Percentiles rank a stretch among this genome's conserved stretches.
phyloP scores from a whole-genome alignment of 2,797 vertebrate genomes.

The Peromyscus melanophrys region DNA sequence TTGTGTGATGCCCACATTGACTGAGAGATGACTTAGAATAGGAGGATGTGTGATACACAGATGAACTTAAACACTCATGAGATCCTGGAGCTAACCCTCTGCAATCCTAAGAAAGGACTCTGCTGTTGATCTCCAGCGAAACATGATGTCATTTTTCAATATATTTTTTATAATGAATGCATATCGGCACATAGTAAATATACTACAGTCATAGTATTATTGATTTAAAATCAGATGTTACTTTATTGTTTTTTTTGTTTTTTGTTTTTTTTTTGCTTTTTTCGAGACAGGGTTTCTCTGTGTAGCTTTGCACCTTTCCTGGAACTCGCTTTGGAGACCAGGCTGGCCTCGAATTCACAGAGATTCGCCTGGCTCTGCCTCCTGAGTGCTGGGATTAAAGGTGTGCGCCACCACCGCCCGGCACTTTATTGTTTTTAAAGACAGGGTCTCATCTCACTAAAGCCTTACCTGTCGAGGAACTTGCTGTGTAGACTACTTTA shows the following conservation, averaged over 20 bases:
- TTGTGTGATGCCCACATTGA: neutral
- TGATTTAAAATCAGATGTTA: conserved; percentile 27
- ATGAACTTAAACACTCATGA: neutral
- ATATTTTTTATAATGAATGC: conserved; percentile 25
- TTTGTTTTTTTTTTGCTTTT: no score
- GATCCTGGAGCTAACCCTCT: neutral
- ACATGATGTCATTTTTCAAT: neutral
- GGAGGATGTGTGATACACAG: neutral
- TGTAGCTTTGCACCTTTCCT: no score
- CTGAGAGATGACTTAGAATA: neutral
- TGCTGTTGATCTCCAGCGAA: neutral
- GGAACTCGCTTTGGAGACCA: no score
- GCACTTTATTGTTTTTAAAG: neutral
- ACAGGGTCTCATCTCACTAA: neutral
- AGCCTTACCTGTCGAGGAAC: neutral
- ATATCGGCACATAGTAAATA: neutral
- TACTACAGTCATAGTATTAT: conserved; percentile 12
- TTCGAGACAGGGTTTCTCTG: no score
- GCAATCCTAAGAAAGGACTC: neutral
- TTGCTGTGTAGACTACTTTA: neutral
- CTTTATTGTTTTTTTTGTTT: neutral
- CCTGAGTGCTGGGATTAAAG: no score
- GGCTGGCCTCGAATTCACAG: no score
- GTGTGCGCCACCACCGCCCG: no score
- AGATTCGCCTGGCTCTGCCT: no score